Evolutionary conservation across 1,140 invertebrate genomes (phyloP), one percentile per base, ranked within the genome.

Genomic region (Eupristina koningsbergeri): DNA sequence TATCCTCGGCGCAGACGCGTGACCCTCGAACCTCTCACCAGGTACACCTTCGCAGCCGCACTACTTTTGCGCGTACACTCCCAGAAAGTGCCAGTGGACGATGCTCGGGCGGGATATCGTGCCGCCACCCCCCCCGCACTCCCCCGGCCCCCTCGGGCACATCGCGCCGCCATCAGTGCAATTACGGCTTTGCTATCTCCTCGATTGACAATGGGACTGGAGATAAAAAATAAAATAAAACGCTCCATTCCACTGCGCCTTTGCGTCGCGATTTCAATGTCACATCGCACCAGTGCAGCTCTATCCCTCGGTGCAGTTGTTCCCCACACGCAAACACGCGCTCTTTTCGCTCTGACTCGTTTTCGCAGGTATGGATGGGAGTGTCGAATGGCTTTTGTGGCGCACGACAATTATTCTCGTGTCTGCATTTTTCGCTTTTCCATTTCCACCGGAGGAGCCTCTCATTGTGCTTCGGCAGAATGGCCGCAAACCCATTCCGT

Each of bases 1-100:
- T 58, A 61, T 53, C 45, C 47, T 79, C 61, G 34, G 26, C 26
- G 61, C 13, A n/a, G 7, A 26, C 26, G 22, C 36, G 26, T 73
- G 80, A 81, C 69, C 69, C 79, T 74, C 36, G 69, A 58, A 29
- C 78, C 29, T 31, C 61, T 45, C 63, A 26, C 26, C 61, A 50
- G 17, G 47, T 50, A 17, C 47, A 17, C 47, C n/a, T n/a, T n/a
- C n/a, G n/a, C n/a, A n/a, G n/a, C n/a, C n/a, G n/a, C n/a, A n/a
- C n/a, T n/a, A 9, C 47, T 17, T 50, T 15, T 50, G 17, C 47
- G 15, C 47, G 2, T 50, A 15, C 13, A 50, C 47, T 9, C 47
- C 1, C 47, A 17, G 41, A 45, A 45, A 45, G 41, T 17, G 47
- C 47, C 47, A 50, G 9, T 50, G 15, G 47, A 50, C n/a, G 8